Evolutionary conservation across 1,140 invertebrate genomes (phyloP).

Genomic region (Tenebrio molitor): DNA sequence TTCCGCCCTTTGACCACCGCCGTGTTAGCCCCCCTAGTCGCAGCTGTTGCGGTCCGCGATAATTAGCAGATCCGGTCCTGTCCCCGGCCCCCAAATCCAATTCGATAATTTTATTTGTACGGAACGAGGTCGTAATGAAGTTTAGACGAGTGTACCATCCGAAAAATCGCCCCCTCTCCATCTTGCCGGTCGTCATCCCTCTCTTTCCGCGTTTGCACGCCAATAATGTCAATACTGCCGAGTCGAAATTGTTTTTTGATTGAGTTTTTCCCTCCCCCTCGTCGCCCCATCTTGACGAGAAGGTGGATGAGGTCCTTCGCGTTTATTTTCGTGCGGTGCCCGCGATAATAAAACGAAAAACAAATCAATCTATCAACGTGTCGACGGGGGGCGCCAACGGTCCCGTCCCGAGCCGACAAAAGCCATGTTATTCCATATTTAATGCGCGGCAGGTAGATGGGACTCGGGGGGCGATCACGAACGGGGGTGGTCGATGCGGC

Average conservation of each 20-base stretch:
- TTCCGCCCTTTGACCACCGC: too few species aligned
- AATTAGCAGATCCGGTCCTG: constrained; percentile 25
- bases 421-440: constrained; percentile 62
- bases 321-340: constrained; percentile 15
- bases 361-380: constrained; percentile 63
- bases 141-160: constrained; percentile 58
- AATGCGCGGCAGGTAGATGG: constrained; percentile 53
- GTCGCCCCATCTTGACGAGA: not conserved
- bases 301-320: not conserved
- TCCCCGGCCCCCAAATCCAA: constrained; percentile 54
- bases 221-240: constrained; percentile 36
- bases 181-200: not conserved
- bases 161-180: constrained; percentile 4
- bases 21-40: not conserved
- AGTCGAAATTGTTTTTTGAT: constrained; percentile 39
- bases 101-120: constrained; percentile 60
- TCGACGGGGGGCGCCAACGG: constrained; percentile 55
- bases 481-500: not conserved
- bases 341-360: constrained; percentile 56
- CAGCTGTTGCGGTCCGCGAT: constrained; percentile 12
- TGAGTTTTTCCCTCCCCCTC: constrained; percentile 20
- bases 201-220: constrained; percentile 18
- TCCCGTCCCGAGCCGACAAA: constrained; percentile 57
- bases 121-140: constrained; percentile 60
- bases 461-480: not conserved